Base-by-base conservation (phyloP, 35 echinoderm and acorn worm genomes). In the Patiria miniata region DNA sequence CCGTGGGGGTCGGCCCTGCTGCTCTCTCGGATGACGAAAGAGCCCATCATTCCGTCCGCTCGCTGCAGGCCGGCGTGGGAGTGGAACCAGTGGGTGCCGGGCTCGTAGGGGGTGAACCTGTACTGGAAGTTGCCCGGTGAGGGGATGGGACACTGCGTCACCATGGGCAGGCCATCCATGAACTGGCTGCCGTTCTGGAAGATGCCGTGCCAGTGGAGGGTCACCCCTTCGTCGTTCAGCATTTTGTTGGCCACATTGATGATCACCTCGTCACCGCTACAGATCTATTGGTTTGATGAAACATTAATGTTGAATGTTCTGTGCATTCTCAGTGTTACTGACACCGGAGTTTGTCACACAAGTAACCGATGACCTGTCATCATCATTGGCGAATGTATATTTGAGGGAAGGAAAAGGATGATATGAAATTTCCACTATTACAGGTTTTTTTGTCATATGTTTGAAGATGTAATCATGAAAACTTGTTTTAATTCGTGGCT, bases 141-240 rank as follows among this genome's bases (percentile, higher is more conserved):
- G 37, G 79, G 68, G 61, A 92, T 95, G 15, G 93, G 93, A 28
- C 93, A 92, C 53, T 95, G 93, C 16, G 93, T 95, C 8, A 95
- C 52, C 81, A 88, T 91, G 30, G 78, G 47, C 8, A 58, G 68
- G 29, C 93, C 93, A 77, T 95, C 93, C 93, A 95, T 95, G 81
- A 78, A 88, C 21, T 78, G 89, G 18, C 79, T 88, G 16, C 58
- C 81, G 36, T 79, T 81, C 86, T 83, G 65, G 42, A 88, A 86
- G 12, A 91, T 68, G 9, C 93, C 93, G 55, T 95, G 93, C 93
- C 93, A 95, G 69, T 95, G 93, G 17, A 95, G 88, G 2, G 79
- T 80, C 2, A 88, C 21, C 29, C 90, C 89, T 42, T 76, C 89
- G 40, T 88, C 38, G 65, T 88, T 85, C 10, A 79, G 58, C 34